phyloP scores from a whole-genome alignment of 92 coral and sea anemone genomes.

The Galaxea fascicularis region DNA sequence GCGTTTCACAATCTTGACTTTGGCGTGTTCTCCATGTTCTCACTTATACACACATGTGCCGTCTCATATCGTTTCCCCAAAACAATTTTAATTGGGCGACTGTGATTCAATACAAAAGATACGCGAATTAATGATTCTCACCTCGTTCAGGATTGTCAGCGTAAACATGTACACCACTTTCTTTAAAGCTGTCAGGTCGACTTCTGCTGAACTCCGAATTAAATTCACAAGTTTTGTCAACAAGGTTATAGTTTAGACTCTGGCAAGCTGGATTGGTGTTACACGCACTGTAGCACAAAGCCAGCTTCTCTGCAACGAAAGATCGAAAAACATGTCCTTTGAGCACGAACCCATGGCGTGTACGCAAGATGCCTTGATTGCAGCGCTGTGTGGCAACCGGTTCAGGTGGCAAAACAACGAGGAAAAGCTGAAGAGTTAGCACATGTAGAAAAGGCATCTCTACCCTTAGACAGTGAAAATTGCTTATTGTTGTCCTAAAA shows the following conservation, averaged over 20 bases:
- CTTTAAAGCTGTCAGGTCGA: constrained; percentile 10
- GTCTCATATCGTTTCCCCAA: no score
- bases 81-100: no score
- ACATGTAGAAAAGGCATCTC: neutral
- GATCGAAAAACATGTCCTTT: constrained; percentile 27
- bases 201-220: constrained; percentile 18
- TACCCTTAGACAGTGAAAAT: no score
- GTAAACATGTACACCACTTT: constrained; percentile 13
- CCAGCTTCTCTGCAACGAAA: neutral
- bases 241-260: constrained; percentile 34
- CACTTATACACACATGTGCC: no score
- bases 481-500: no score
- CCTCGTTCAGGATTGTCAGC: constrained; percentile 43
- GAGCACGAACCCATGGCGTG: constrained; percentile 19
- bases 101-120: no score
- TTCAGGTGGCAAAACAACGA: neutral
- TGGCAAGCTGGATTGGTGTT: constrained; percentile 21
- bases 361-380: neutral
- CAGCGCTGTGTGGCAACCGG: neutral
- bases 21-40: no score
- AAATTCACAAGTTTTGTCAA: constrained; percentile 4
- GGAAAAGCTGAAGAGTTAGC: neutral
- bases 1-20: no score
- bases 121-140: neutral
- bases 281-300: constrained; percentile 26